These are phyloP conservation scores for Athalia circularis DNA, from an alignment of 2,888 invertebrate genomes.

Conservation along the genomic window DNA sequence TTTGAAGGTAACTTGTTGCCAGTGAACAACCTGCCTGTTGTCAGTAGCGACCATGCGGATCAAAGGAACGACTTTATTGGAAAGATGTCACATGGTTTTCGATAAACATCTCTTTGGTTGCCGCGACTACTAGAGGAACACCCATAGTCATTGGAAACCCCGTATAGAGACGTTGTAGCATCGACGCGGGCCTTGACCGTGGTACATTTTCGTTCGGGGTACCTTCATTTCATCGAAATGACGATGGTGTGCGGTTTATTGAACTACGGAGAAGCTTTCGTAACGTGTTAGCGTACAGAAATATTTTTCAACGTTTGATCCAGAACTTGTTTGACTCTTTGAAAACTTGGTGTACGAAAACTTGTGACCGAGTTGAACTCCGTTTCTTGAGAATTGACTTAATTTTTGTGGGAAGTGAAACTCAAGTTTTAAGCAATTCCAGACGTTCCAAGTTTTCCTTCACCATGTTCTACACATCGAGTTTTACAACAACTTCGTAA, in stretches of 20 bases:
- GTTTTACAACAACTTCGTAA: too few species aligned
- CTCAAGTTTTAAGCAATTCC: too few species aligned
- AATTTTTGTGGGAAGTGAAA: too few species aligned
- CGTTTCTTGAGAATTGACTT: too few species aligned
- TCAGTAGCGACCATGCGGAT: constrained; percentile 16
- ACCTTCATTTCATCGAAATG: not conserved
- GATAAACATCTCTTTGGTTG: not conserved
- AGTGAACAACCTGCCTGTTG: not conserved
- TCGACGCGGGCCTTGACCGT: constrained; percentile 9
- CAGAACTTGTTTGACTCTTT: too few species aligned
- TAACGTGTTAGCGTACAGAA: not conserved
- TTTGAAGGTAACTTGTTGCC: constrained; percentile 10
- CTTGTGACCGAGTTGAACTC: too few species aligned
- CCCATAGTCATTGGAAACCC: constrained; percentile 28
- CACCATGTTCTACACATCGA: too few species aligned
- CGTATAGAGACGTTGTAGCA: constrained; percentile 5
- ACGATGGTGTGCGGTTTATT: too few species aligned
- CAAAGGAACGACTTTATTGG: constrained; percentile 34
- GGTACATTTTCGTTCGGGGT: constrained; percentile 7
- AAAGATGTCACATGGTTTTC: constrained; percentile 34
- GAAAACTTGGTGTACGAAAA: too few species aligned
- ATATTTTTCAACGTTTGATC: not conserved
- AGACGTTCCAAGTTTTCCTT: too few species aligned
- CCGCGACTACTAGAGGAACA: constrained; percentile 1
- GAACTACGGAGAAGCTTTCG: too few species aligned